Evolutionary conservation across 1,140 invertebrate genomes (phyloP).

Genomic region (Cryptotermes secundus): DNA sequence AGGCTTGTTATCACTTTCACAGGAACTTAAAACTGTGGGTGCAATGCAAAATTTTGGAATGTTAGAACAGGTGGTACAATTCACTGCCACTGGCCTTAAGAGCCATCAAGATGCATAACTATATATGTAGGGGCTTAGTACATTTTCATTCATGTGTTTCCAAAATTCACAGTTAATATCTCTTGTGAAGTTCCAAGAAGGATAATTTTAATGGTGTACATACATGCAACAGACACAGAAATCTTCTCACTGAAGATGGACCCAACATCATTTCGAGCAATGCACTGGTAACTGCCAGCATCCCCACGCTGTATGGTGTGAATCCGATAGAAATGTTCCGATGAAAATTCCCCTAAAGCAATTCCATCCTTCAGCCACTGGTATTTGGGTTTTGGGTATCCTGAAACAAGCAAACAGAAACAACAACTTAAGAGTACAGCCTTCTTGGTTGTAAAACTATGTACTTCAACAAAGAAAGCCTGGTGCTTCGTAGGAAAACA

Average conservation of each 20-base stretch:
- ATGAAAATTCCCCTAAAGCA: conserved; percentile 68
- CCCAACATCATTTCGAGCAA: conserved; percentile 85
- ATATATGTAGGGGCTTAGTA: too few species aligned
- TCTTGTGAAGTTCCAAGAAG: conserved; percentile 17
- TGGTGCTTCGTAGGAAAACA: too few species aligned
- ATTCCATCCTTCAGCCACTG: conserved; percentile 85
- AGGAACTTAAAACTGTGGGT: too few species aligned
- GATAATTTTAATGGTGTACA: conserved; percentile 51
- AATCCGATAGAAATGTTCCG: conserved; percentile 78
- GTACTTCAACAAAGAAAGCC: too few species aligned
- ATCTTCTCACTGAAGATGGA: conserved; percentile 88
- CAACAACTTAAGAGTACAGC: too few species aligned
- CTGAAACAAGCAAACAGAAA: conserved; percentile 49
- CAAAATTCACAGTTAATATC: not conserved
- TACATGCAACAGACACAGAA: conserved; percentile 85
- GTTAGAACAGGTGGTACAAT: too few species aligned
- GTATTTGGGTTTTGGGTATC: conserved; percentile 83
- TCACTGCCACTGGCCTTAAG: too few species aligned
- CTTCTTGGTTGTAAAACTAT: too few species aligned
- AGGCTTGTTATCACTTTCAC: too few species aligned
- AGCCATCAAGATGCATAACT: too few species aligned
- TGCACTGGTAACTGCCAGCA: conserved; percentile 86
- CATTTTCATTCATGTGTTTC: too few species aligned
- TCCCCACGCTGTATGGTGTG: conserved; percentile 73
- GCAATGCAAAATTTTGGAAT: too few species aligned